phyloP scores from a whole-genome alignment of 2,797 vertebrate genomes.

The Melanitta fusca region DNA sequence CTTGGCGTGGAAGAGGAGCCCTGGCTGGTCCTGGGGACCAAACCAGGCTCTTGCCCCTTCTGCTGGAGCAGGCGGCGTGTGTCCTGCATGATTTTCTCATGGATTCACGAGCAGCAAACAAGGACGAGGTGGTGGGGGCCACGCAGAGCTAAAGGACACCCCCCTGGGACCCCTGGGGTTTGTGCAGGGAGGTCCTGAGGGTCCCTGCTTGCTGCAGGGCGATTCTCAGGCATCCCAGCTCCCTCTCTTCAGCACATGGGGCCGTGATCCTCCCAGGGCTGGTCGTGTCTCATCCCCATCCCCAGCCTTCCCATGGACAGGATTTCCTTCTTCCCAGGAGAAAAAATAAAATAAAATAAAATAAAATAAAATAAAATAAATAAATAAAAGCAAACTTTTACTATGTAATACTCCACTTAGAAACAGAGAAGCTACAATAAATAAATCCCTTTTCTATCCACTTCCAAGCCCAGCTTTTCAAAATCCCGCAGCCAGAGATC shows the following conservation, averaged over 20 bases:
- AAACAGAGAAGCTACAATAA: neutral
- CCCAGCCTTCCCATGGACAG: neutral
- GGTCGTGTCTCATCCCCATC: neutral
- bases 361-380: too few species aligned
- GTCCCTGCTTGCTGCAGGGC: neutral
- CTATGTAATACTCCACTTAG: slow-evolving; percentile 11
- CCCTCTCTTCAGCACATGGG: too few species aligned
- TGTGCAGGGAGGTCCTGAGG: too few species aligned
- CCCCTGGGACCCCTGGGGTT: too few species aligned
- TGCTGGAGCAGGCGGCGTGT: neutral
- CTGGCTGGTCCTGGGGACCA: neutral
- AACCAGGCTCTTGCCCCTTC: neutral
- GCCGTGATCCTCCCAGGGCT: neutral
- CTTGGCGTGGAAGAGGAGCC: slow-evolving; percentile 7
- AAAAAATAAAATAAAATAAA: too few species aligned
- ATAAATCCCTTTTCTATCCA: neutral
- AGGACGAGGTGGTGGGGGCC: neutral
- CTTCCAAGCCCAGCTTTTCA: neutral
- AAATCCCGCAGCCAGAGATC: slow-evolving; percentile 26
- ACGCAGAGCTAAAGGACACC: too few species aligned
- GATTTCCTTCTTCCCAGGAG: neutral
- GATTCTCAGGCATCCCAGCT: neutral
- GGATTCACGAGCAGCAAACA: neutral
- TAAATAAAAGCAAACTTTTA: neutral
- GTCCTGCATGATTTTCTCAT: neutral